These are phyloP conservation scores for Leptinotarsa rubiginosa DNA, from an alignment of 2,888 invertebrate genomes.

Conservation along the genomic window DNA sequence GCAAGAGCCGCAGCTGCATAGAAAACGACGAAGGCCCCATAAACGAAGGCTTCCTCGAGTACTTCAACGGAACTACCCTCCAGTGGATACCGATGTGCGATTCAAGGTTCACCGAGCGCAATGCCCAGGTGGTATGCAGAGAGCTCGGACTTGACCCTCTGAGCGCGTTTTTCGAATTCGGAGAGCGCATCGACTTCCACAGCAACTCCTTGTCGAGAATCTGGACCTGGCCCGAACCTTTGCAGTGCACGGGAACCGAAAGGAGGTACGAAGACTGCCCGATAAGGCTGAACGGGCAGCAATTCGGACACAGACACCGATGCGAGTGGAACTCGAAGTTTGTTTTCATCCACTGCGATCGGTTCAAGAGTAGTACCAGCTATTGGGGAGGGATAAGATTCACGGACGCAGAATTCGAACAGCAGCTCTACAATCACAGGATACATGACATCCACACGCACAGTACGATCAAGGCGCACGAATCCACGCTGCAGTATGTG, in stretches of 20 bases:
- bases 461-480: conserved; percentile 74
- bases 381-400: conserved; percentile 98
- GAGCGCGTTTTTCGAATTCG: conserved; percentile 89
- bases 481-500: conserved; percentile 83
- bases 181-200: conserved; percentile 88
- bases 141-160: conserved; percentile 91
- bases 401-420: conserved; percentile 89
- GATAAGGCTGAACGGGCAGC: conserved; percentile 89
- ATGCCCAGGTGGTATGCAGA: conserved; percentile 95
- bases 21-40: conserved; percentile 69
- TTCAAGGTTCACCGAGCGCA: conserved; percentile 92
- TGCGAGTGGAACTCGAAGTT: conserved; percentile 92
- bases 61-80: conserved; percentile 93
- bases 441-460: conserved; percentile 86
- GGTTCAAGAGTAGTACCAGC: conserved; percentile 71
- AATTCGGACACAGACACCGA: conserved; percentile 85
- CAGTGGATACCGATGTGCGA: conserved; percentile 99
- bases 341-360: conserved; percentile 93
- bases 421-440: conserved; percentile 82
- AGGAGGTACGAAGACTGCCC: conserved; percentile 84
- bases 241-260: conserved; percentile 86
- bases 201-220: conserved; percentile 88
- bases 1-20: conserved; percentile 80
- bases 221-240: conserved; percentile 95
- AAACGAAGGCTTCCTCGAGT: conserved; percentile 91